A percentile compares a stretch with the other conserved stretches of the same genome.
Conservation (phyloP, 1,140 invertebrate genomes). For the Formica selysi region DNA sequence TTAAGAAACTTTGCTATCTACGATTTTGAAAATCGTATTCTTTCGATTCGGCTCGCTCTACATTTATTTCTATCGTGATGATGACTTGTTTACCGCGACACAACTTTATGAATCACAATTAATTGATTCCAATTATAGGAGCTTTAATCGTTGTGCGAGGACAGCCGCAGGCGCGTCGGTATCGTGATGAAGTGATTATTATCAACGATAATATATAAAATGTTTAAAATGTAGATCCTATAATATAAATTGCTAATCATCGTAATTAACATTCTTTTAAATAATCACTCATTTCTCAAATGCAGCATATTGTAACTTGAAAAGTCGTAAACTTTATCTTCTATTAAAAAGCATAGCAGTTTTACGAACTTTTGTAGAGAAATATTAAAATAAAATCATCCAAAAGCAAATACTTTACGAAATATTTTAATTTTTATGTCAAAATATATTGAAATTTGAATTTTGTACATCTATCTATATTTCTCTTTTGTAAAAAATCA, state of each 20-base stretch:
- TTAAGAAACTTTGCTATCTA: background rate
- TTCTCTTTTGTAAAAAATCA: background rate
- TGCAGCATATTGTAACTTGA: background rate
- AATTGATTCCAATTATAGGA: slow-evolving; percentile 74
- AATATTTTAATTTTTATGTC: background rate
- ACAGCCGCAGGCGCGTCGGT: background rate
- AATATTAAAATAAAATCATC: background rate
- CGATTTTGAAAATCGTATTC: background rate
- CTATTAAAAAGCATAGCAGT: background rate
- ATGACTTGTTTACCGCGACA: background rate
- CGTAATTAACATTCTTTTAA: background rate
- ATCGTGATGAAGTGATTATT: background rate
- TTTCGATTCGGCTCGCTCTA: background rate
- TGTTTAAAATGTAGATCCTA: background rate
- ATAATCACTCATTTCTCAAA: background rate
- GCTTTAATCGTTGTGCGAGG: slow-evolving; percentile 55
- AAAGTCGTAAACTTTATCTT: background rate
- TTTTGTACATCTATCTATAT: background rate
- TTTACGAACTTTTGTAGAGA: background rate
- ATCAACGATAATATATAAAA: background rate
- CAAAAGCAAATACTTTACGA: background rate
- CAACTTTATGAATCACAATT: slow-evolving; percentile 67
- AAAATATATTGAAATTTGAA: background rate
- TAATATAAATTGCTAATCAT: background rate
- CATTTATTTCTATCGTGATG: background rate